Conservation (phyloP, 2,113 vertebrate species). For the Eolophus roseicapilla region DNA sequence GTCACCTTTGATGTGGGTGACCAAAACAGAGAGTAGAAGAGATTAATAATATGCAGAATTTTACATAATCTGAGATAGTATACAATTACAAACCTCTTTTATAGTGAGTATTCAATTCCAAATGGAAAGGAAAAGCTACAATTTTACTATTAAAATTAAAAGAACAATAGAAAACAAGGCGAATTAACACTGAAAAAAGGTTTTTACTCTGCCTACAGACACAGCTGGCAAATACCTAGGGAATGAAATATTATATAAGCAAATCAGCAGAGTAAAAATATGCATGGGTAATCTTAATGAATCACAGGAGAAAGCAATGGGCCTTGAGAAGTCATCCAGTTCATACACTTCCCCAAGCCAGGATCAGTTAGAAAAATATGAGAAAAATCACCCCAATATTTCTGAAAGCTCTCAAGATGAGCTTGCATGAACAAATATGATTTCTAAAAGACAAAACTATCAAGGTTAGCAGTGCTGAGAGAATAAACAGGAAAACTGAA, state of each 20-base stretch:
- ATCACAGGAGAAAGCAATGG: neutral
- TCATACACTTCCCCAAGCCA: neutral
- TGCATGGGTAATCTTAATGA: neutral
- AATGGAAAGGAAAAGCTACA: neutral
- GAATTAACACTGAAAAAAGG: neutral
- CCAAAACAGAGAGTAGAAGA: neutral
- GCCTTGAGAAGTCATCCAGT: neutral
- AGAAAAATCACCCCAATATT: neutral
- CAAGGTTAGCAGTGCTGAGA: neutral
- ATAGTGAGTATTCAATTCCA: neutral
- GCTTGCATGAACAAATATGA: neutral
- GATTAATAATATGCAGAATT: neutral
- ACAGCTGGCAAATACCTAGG: neutral
- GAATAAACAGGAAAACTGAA: neutral
- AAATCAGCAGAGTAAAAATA: neutral
- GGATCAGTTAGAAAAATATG: neutral
- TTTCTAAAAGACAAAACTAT: neutral
- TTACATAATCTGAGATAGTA: neutral
- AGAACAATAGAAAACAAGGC: neutral
- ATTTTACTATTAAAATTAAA: neutral
- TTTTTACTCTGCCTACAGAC: neutral
- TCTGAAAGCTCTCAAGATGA: neutral
- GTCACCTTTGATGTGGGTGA: neutral
- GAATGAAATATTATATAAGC: neutral
- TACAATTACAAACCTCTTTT: neutral